Evolutionary conservation across 2,888 invertebrate genomes (phyloP), one percentile per base, ranked within the genome.

Genomic region (Drosophila paranaensis): DNA sequence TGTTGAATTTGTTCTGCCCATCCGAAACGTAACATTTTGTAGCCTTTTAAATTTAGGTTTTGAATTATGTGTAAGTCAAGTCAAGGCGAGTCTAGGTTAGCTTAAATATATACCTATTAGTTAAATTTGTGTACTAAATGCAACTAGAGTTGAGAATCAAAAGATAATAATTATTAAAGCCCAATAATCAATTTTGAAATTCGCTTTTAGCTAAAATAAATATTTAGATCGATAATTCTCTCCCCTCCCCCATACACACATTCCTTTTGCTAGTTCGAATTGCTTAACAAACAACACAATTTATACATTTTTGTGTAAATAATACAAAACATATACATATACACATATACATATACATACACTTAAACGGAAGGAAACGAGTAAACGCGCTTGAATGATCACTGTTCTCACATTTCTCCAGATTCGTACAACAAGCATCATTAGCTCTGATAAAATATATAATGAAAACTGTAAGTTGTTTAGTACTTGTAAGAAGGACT

Each of bases 11-110:
- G 80, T 82, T 80, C 69, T 60, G 63, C 69, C 63, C 79, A 61
- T 64, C 66, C 51, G 64, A 71, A 62, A 50, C 25, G 42, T 62
- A 60, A 72, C 50, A 69, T 78, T 81, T 76, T 69, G 77, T 81
- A 84, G 81, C 74, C 65, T 75, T 75, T 74, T 77, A 65, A 63
- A 77, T 83, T 81, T 81, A 81, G 68, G 62, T 83, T 80, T 77
- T 77, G 72, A 72, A 81, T 83, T 72, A 72, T 72, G 70, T 72
- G 60, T 80, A 81, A 81, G 80, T 76, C 37, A 57, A 51, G 67
- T 48, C 20, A 20, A 20, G 20, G 74, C 70, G 65, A 40, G 67
- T 68, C 64, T 82, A 76, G 81, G 79, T 81, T 82, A 82, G 77
- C 79, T 77, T 53, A 71, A 82, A 81, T 82, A 71, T 62, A 78